A percentile compares a stretch with the other conserved stretches of the same genome.
Conservation (phyloP, 2,113 vertebrate genomes). For the Daubentonia madagascariensis region DNA sequence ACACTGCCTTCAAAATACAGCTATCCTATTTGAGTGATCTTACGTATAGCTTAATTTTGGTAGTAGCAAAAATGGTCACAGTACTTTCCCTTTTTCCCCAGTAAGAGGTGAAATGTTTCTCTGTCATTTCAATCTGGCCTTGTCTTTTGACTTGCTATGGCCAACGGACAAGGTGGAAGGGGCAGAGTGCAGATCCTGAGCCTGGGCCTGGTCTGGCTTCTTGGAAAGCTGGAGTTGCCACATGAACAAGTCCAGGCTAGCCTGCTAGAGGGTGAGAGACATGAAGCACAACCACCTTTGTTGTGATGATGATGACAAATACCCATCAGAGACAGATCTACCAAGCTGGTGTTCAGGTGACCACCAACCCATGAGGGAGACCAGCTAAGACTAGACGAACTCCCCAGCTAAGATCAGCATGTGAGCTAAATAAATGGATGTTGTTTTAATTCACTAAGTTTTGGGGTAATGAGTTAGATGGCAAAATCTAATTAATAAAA, state of each 20-base stretch:
- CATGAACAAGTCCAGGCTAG: not conserved
- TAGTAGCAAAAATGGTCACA: not conserved
- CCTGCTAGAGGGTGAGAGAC: not conserved
- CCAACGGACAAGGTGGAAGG: not conserved
- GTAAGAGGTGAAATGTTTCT: not conserved
- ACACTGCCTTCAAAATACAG: not conserved
- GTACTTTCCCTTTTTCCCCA: not conserved
- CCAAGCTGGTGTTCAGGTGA: not conserved
- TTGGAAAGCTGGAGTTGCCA: not conserved
- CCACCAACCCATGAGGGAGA: not conserved
- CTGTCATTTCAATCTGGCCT: not conserved
- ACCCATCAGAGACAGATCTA: not conserved
- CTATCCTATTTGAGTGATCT: not conserved
- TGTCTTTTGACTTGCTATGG: not conserved
- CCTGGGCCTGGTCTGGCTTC: not conserved
- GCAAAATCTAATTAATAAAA: not conserved
- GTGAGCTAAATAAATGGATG: not conserved
- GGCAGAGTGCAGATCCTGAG: not conserved
- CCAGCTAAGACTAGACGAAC: not conserved
- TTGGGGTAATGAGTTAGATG: not conserved
- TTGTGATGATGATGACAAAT: not conserved
- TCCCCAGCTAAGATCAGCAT: not conserved
- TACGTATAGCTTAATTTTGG: not conserved
- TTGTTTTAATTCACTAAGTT: not conserved
- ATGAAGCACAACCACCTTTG: not conserved